Evolutionary conservation across 2,888 invertebrate species (phyloP), one percentile per base, ranked within the genome.

Genomic region (Entomobrya proxima): DNA sequence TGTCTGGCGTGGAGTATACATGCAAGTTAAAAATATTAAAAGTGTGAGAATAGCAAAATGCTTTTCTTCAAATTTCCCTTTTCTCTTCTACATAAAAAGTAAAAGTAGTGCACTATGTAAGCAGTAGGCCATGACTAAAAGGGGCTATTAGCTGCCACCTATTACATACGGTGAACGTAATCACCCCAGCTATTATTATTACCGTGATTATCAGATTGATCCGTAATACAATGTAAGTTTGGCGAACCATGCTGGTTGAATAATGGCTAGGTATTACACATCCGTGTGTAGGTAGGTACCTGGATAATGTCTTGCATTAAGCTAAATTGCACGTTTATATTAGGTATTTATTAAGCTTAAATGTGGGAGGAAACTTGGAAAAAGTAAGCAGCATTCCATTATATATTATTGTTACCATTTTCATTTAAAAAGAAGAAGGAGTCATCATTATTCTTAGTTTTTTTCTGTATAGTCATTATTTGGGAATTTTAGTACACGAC

Each of bases 191-290:
- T 69, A 40, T 18, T 67, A 50, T 67, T 69, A 80, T 80, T 80
- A 72, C 37, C 24, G 55, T 69, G 69, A 80, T 80, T 80, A 72
- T 72, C 78, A 50, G 78, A 80, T 80, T 67, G 77, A 77, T 58
- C 55, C 55, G 11, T 52, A 32, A 5, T 21, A 76, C 21, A 69
- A 18, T 30, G 21, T 11, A 40, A 15, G 15, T 40, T 40, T 40
- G 15, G 44, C 44, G 7, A 40, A 7, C 44, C 15, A 40, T 40
- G 44, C 44, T 40, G 7, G 7, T 40, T 40, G 15, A 40, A 40
- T 40, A 40, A 40, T 40, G 7, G 35, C 1, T 64, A 35, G 64
- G 37, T 18, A 37, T 13, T 13, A 30, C 13, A n/a, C 30, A 55
- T 21, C 24, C 9, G 24, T 2, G 27, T 4, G 21, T 3, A n/a